A percentile compares a stretch with the other conserved stretches of the same genome.
Evolutionary conservation across 2,797 vertebrate genomes (phyloP).

Genomic region (Petrocephalus schoutedeni): DNA sequence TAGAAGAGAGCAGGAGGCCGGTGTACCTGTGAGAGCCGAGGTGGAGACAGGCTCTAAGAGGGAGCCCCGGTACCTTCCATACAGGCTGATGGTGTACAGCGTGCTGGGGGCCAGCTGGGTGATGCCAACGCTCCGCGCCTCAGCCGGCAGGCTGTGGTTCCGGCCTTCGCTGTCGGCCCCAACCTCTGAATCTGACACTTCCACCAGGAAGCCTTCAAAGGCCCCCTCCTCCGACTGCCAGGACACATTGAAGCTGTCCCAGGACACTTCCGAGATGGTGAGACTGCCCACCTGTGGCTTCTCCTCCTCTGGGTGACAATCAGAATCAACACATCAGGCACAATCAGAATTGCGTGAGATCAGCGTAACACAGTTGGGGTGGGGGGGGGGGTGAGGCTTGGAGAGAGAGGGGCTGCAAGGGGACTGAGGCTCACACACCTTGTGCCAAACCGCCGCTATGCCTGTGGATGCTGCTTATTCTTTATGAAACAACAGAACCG

Average conservation of each 20-base stretch:
- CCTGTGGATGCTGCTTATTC: background rate
- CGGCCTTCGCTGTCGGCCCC: slow-evolving; percentile 44
- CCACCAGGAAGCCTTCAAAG: slow-evolving; percentile 84
- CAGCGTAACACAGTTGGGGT: background rate
- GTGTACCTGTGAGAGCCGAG: slow-evolving; percentile 81
- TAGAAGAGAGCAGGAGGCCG: background rate
- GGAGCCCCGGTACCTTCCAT: slow-evolving; percentile 68
- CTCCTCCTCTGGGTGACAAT: slow-evolving; percentile 69
- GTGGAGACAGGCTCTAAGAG: slow-evolving; percentile 69
- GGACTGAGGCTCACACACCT: background rate
- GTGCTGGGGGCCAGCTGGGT: slow-evolving; percentile 72
- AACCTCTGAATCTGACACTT: slow-evolving; percentile 76
- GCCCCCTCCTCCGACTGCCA: slow-evolving; percentile 72
- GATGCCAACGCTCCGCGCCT: slow-evolving; percentile 60
- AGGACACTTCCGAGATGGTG: slow-evolving; percentile 66
- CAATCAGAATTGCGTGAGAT: background rate
- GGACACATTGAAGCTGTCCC: slow-evolving; percentile 78
- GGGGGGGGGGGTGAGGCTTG: background rate
- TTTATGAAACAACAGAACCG: background rate
- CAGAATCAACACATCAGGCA: background rate
- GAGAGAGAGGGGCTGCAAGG: background rate
- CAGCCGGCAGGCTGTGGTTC: slow-evolving; percentile 74
- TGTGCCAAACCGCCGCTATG: background rate
- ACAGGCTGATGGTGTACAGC: slow-evolving; percentile 74
- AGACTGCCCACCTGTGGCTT: slow-evolving; percentile 68